Base-by-base conservation (phyloP, 1,140 invertebrate species). In the Drosophila lowei region DNA sequence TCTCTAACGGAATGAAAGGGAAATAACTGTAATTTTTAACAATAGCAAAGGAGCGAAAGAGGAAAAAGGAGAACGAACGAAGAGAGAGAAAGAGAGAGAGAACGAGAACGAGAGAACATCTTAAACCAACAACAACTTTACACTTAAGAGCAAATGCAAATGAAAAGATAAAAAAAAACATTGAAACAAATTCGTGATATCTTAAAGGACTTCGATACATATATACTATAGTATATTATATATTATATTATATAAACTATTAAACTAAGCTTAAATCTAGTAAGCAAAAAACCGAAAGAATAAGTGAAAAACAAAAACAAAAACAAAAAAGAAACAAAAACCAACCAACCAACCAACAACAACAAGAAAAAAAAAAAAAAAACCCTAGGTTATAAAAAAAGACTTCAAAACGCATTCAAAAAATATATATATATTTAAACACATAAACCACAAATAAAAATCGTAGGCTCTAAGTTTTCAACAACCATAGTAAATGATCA, bases 131-230 rank as follows among this genome's bases (percentile, higher is more conserved):
- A 78, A 85, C 72, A 80, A 85, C 81, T 85, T 85, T 86, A 86
- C 72, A 74, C 71, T 84, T 90, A 90, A 90, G 81, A 86, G 81
- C 76, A 88, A 90, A 90, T 84, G 81, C 79, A 90, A 90, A 90
- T 75, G 68, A 90, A 91, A 90, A 84, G 70, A 89, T 84, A 90
- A 90, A 89, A 85, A 85, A 85, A 90, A 90, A 90, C 90, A 91
- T 91, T 91, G 90, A 91, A 91, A 91, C 90, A 91, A 91, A 91
- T 90, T 90, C 90, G 90, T 91, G 90, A 91, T 91, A 91, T 91
- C 90, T 91, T 91, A 91, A 91, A 91, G 90, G 90, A 91, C 90
- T 91, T 91, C 90, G 90, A 91, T 91, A 91, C 90, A 91, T 91
- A 88, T 88, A 90, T 90, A 90, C 89, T 90, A 90, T 90, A 90